Evolutionary conservation across 2,888 invertebrate genomes (phyloP).

Genomic region (Papilio elwesi): DNA sequence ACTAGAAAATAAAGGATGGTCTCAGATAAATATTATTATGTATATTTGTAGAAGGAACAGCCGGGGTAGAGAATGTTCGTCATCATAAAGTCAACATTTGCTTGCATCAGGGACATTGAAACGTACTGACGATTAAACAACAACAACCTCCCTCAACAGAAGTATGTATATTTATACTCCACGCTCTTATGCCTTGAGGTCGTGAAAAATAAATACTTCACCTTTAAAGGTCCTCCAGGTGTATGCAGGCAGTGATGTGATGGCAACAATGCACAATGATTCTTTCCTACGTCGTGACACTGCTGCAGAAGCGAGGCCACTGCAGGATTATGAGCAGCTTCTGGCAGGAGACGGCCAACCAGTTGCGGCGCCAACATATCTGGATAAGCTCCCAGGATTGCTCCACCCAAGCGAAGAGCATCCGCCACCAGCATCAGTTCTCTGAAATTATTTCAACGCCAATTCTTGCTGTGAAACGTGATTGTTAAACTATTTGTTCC

Average conservation of each 20-base stretch:
- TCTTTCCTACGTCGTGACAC: conserved; percentile 95
- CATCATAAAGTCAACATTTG: too few species aligned
- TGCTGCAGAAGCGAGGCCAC: conserved; percentile 95
- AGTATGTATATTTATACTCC: too few species aligned
- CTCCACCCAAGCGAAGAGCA: conserved; percentile 96
- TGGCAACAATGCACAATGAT: conserved; percentile 95
- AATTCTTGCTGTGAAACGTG: too few species aligned
- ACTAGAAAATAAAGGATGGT: conserved; percentile 82
- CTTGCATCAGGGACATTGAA: too few species aligned
- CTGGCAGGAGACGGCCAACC: conserved; percentile 95
- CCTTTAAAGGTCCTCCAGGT: conserved; percentile 99
- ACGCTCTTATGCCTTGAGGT: too few species aligned
- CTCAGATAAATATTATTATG: too few species aligned
- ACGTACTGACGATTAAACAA: too few species aligned
- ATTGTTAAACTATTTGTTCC: too few species aligned
- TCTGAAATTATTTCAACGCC: conserved; percentile 69
- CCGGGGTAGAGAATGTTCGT: too few species aligned
- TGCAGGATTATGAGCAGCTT: conserved; percentile 86
- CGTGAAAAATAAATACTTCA: conserved; percentile 57
- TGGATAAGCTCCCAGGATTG: conserved; percentile 95
- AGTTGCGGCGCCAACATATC: conserved; percentile 98
- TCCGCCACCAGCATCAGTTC: conserved; percentile 97
- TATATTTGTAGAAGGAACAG: too few species aligned
- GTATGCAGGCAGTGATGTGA: conserved; percentile 98
- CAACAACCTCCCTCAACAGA: too few species aligned